Conservation (phyloP, 2,888 invertebrate species). For the Crossocerus cetratus region DNA sequence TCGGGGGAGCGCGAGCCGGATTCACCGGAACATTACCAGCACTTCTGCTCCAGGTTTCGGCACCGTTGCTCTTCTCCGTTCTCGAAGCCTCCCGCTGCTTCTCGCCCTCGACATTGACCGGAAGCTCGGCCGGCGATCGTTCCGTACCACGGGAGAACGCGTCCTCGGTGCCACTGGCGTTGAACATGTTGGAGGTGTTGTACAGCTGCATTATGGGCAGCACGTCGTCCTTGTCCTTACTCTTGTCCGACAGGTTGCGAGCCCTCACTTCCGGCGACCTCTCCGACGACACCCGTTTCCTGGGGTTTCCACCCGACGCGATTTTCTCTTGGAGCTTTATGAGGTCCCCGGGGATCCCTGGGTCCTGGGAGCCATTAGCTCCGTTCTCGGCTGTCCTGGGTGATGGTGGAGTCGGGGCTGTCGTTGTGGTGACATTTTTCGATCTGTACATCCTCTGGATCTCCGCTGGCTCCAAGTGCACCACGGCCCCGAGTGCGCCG, state of each 20-base stretch:
- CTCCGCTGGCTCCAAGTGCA: constrained; percentile 70
- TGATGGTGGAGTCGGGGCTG: constrained; percentile 38
- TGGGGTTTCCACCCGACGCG: constrained; percentile 31
- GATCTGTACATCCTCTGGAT: constrained; percentile 72
- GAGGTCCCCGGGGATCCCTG: constrained; percentile 5
- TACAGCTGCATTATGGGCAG: constrained; percentile 74
- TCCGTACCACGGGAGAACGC: constrained; percentile 33
- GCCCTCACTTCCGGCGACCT: constrained; percentile 71
- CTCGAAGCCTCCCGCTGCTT: constrained; percentile 69
- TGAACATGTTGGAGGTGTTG: constrained; percentile 73
- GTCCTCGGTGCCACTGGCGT: constrained; percentile 55
- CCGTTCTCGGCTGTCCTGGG: constrained; percentile 31
- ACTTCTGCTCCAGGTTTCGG: constrained; percentile 25
- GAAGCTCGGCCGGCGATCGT: constrained; percentile 29
- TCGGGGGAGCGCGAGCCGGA: constrained; percentile 44
- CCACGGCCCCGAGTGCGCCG: constrained; percentile 53
- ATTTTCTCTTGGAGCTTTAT: constrained; percentile 11
- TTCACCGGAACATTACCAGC: constrained; percentile 32
- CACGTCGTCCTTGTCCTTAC: constrained; percentile 71
- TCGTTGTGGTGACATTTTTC: constrained; percentile 36
- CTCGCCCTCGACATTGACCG: constrained; percentile 18
- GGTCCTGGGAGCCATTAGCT: constrained; percentile 28
- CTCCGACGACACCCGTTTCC: constrained; percentile 44
- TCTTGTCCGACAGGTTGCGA: constrained; percentile 68
- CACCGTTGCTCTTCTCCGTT: constrained; percentile 31